These are phyloP conservation scores for Caenorhabditis sinica DNA, from an alignment of 2,888 invertebrate species.

Conservation along the genomic window DNA sequence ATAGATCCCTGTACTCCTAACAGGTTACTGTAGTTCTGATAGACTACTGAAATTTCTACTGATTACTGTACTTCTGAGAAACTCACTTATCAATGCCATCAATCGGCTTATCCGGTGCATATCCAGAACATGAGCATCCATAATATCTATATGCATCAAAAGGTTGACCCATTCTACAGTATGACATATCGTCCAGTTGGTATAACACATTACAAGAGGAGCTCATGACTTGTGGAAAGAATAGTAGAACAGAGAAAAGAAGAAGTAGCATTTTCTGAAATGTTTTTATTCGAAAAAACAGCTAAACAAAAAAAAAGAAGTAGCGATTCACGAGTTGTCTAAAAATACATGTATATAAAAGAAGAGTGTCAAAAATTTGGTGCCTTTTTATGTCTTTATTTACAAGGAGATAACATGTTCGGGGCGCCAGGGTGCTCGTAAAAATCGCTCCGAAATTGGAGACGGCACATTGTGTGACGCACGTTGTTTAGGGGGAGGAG, in stretches of 20 bases:
- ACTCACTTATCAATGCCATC: conserved; percentile 60
- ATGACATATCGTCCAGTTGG: conserved; percentile 65
- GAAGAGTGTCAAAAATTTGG: not conserved
- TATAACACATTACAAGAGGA: conserved; percentile 53
- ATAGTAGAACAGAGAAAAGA: not conserved
- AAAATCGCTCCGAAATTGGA: not conserved
- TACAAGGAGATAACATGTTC: conserved; percentile 25
- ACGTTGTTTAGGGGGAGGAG: not conserved
- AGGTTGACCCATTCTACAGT: conserved; percentile 47
- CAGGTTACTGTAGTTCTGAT: conserved; percentile 14
- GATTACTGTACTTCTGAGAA: no score
- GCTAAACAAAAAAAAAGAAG: not conserved
- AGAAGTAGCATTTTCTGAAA: not conserved
- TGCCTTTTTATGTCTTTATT: conserved; percentile 11
- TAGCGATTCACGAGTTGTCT: not conserved
- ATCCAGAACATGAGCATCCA: conserved; percentile 58
- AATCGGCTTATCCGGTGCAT: conserved; percentile 41
- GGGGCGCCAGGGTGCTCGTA: conserved; percentile 19
- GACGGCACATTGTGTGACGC: conserved; percentile 2
- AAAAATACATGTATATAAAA: not conserved
- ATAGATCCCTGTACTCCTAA: no score
- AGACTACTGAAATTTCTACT: no score
- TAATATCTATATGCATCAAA: conserved; percentile 55
- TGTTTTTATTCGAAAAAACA: not conserved
- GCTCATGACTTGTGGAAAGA: not conserved